A percentile compares a stretch with the other conserved stretches of the same genome.
Conservation (phyloP, 2,888 invertebrate genomes). For the Schizotus pectinicornis region DNA sequence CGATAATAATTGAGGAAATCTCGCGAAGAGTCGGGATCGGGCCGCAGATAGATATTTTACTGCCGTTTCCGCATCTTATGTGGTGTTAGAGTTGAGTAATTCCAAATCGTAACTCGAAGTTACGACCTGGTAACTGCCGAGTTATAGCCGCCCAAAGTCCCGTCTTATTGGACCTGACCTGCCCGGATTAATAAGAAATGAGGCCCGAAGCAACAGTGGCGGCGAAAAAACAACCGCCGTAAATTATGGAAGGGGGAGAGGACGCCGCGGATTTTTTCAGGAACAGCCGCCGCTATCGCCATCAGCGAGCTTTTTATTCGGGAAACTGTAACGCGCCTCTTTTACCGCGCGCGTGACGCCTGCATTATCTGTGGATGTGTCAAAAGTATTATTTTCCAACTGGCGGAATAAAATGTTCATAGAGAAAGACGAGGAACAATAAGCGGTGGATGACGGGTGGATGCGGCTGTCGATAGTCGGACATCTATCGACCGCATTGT, state of each 20-base stretch:
- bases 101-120: constrained; percentile 50
- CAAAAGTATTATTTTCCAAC: constrained; percentile 47
- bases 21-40: neutral
- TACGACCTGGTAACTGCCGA: constrained; percentile 56
- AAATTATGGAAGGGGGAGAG: constrained; percentile 17
- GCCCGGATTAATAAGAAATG: constrained; percentile 36
- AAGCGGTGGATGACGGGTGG: constrained; percentile 43
- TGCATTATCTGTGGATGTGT: constrained; percentile 44
- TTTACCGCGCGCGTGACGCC: neutral
- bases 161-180: constrained; percentile 46
- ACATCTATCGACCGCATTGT: constrained; percentile 43
- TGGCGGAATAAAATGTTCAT: constrained; percentile 43
- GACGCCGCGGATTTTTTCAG: constrained; percentile 17
- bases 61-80: constrained; percentile 23
- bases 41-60: constrained; percentile 24
- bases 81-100: constrained; percentile 31
- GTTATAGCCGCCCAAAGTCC: constrained; percentile 52
- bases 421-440: constrained; percentile 35
- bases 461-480: constrained; percentile 41
- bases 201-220: constrained; percentile 23
- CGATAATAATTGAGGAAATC: neutral
- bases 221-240: constrained; percentile 12
- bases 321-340: too few relatives aligned
- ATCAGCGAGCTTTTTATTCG: neutral
- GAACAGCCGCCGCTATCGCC: constrained; percentile 9